Base-by-base conservation (phyloP, 2,888 invertebrate genomes). In the Scaptomyza caliginosa region DNA sequence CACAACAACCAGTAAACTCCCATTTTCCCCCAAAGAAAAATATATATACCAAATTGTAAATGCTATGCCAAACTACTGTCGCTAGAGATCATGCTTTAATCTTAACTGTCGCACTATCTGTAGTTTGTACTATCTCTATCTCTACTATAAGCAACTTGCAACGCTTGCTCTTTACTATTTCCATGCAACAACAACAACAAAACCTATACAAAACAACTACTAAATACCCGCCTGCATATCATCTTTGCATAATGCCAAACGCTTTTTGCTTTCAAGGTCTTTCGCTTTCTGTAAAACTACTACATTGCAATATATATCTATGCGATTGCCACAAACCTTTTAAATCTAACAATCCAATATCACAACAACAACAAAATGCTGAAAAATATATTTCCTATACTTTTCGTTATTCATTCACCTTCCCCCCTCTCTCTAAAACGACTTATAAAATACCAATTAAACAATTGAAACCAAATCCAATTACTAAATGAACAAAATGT, bases 381-480 rank as follows among this genome's bases (percentile, higher is more conserved):
- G 83, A 87, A 87, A 87, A 83, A 83, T 82, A 66, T 70, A 74
- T 80, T 74, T 79, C 80, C 66, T 80, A 63, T 85, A 78, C 73
- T 81, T 78, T 85, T 85, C 88, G 80, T 84, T 87, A 82, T 85
- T 73, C 83, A 84, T 87, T 70, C 86, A 77, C 83, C 86, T 74
- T 66, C 68, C 85, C 80, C 69, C 58, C 52, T 74, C 55, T 77
- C 72, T 81, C 56, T 71, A 54, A 71, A 71, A 60, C 51, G 55
- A 63, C 64, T 50, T 42, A 65, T 60, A 67, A 59, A 43, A 17
- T 26, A 66, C 32, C 32, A 49, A 68, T 70, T 56, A 67, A 67
- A 67, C 28, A 74, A 74, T 67, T 55, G 52, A 67, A 66, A 66
- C 58, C 70, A 75, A 73, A 72, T 57, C 52, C 56, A 76, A 79